phyloP scores from a whole-genome alignment of 2,888 invertebrate genomes.

The Cataglyphis cursor region DNA sequence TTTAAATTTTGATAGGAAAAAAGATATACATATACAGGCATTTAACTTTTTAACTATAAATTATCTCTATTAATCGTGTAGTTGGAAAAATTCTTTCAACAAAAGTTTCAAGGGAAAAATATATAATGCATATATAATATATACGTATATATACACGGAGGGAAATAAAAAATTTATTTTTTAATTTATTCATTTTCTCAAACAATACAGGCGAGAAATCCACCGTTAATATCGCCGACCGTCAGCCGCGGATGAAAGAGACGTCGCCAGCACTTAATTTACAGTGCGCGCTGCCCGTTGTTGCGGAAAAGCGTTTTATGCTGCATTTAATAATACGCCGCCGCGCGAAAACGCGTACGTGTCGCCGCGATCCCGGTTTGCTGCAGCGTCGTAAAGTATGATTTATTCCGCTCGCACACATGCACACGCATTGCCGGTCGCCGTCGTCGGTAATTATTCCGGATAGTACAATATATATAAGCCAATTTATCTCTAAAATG shows the following conservation, averaged over 20 bases:
- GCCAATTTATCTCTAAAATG: constrained; percentile 77
- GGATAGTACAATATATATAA: constrained; percentile 62
- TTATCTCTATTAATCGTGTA: not conserved
- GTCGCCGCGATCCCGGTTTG: constrained; percentile 53
- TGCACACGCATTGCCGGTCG: constrained; percentile 46
- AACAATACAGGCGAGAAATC: not conserved
- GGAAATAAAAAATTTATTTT: not conserved
- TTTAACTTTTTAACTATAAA: not conserved
- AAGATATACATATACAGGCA: not conserved
- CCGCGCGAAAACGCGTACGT: constrained; percentile 53
- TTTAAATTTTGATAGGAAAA: constrained; percentile 7
- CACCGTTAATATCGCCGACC: constrained; percentile 4
- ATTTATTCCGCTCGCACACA: constrained; percentile 79
- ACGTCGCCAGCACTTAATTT: constrained; percentile 41
- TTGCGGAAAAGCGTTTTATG: constrained; percentile 31
- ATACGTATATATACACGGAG: not conserved
- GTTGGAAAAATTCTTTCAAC: not conserved
- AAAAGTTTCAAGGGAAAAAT: not conserved
- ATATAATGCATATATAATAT: too few relatives aligned
- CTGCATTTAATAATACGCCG: constrained; percentile 41
- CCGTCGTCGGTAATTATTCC: constrained; percentile 66
- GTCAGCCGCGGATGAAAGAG: constrained; percentile 37
- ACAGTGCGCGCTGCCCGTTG: constrained; percentile 18
- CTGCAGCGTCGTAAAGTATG: constrained; percentile 80
- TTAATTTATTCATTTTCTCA: constrained; percentile 16